phyloP scores from a whole-genome alignment of 2,888 invertebrate species.

The Cotesia congregata region DNA sequence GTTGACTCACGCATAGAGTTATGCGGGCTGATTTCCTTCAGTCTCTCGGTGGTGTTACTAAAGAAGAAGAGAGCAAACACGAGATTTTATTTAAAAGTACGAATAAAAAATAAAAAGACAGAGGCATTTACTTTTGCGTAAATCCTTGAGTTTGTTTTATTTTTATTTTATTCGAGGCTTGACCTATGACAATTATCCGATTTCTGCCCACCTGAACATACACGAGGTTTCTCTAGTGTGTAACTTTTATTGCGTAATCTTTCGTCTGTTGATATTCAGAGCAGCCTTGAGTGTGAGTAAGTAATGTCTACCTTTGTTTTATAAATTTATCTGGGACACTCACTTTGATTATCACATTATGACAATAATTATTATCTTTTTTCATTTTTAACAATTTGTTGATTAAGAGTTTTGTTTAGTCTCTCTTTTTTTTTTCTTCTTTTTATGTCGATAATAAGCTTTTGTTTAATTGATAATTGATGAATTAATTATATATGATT shows the following conservation, averaged over 20 bases:
- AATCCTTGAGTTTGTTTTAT: constrained; percentile 4
- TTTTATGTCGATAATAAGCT: too few species aligned
- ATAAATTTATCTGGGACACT: not conserved
- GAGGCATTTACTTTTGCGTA: constrained; percentile 11
- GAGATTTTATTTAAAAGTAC: not conserved
- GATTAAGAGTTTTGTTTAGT: too few species aligned
- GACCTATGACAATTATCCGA: constrained; percentile 63
- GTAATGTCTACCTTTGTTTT: not conserved
- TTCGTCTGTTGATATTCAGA: not conserved
- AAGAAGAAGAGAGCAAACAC: not conserved
- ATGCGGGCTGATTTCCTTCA: constrained; percentile 59
- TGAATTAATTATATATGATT: too few species aligned
- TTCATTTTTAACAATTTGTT: too few species aligned
- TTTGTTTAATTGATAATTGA: too few species aligned
- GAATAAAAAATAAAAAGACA: constrained; percentile 8
- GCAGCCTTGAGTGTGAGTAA: not conserved
- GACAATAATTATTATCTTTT: too few species aligned
- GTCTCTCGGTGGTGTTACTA: constrained; percentile 36
- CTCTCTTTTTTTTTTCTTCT: too few species aligned
- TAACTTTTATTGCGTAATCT: not conserved
- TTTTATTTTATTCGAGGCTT: constrained; percentile 44
- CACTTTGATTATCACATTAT: too few species aligned
- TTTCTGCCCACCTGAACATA: constrained; percentile 27
- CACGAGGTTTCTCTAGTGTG: constrained; percentile 5
- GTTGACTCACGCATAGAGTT: constrained; percentile 60